phyloP scores from a whole-genome alignment of 2,888 invertebrate species.

The Charanyca ferruginea region DNA sequence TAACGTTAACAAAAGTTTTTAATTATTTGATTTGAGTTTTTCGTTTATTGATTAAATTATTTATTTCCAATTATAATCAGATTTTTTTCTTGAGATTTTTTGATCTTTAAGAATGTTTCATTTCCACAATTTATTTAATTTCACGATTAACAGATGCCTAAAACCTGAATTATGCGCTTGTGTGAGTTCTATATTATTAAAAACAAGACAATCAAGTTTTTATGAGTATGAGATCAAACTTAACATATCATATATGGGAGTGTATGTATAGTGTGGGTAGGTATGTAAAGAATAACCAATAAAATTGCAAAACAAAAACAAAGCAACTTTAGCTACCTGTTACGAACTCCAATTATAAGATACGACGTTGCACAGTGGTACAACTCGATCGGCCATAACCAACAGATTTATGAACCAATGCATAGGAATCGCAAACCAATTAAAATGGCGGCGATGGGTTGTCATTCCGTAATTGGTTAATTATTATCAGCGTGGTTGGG shows the following conservation, averaged over 20 bases:
- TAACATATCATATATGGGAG: neutral
- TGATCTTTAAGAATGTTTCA: slow-evolving; percentile 10
- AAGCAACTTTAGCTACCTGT: slow-evolving; percentile 58
- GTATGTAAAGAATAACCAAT: slow-evolving; percentile 46
- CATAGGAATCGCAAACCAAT: slow-evolving; percentile 84
- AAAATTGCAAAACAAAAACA: slow-evolving; percentile 52
- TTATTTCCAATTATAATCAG: neutral
- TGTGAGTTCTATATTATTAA: neutral
- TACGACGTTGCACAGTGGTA: slow-evolving; percentile 57
- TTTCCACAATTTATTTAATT: slow-evolving; percentile 13
- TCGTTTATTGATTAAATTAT: neutral
- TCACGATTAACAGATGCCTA: neutral
- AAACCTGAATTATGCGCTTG: neutral
- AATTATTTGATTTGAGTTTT: no score
- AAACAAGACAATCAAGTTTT: slow-evolving; percentile 20
- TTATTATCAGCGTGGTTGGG: slow-evolving; percentile 86
- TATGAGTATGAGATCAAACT: slow-evolving; percentile 15
- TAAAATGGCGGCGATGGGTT: slow-evolving; percentile 87
- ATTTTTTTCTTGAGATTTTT: no score
- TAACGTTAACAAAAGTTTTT: neutral
- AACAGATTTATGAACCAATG: slow-evolving; percentile 77
- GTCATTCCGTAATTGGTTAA: slow-evolving; percentile 90
- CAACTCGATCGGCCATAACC: slow-evolving; percentile 61
- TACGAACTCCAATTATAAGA: slow-evolving; percentile 61
- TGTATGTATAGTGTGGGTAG: neutral